A percentile compares a stretch with the other conserved stretches of the same genome.
Conservation (phyloP, 1,140 invertebrate genomes). For the Aphidius gifuensis region DNA sequence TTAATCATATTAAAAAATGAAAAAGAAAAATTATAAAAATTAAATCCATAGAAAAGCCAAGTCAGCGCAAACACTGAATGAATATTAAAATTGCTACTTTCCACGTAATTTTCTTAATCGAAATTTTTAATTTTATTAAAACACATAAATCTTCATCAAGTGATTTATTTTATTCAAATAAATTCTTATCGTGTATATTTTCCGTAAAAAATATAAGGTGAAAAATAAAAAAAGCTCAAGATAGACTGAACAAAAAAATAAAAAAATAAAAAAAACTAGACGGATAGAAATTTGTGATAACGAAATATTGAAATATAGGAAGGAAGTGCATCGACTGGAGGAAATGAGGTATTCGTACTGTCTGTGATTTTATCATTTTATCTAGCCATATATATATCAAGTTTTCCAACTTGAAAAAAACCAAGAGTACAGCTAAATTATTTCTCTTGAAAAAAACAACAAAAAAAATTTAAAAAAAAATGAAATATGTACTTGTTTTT, state of each 20-base stretch:
- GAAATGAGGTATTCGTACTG: slow-evolving; percentile 25
- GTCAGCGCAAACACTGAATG: slow-evolving; percentile 8
- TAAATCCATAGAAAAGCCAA: no score
- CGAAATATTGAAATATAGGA: slow-evolving; percentile 22
- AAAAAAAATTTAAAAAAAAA: not conserved
- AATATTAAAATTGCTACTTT: slow-evolving; percentile 3
- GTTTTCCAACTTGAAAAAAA: not conserved
- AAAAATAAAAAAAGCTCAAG: not conserved
- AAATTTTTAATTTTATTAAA: slow-evolving; percentile 1
- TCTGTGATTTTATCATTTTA: slow-evolving; percentile 4
- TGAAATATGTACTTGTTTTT: no score
- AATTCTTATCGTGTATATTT: no score
- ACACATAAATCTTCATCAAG: no score
- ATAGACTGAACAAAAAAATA: slow-evolving; percentile 11
- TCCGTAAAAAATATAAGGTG: not conserved
- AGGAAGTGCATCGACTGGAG: slow-evolving; percentile 28
- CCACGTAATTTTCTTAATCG: slow-evolving; percentile 21
- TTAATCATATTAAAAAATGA: slow-evolving; percentile 1
- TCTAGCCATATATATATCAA: slow-evolving; percentile 7
- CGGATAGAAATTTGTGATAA: not conserved
- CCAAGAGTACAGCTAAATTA: no score
- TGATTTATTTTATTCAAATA: no score
- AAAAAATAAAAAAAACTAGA: slow-evolving; percentile 11
- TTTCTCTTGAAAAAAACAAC: not conserved
- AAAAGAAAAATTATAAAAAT: no score